Percentiles rank a stretch among this genome's conserved stretches.
These are phyloP conservation scores for Scolopax mira DNA, from an alignment of 2,113 vertebrate genomes.

Conservation along the genomic window DNA sequence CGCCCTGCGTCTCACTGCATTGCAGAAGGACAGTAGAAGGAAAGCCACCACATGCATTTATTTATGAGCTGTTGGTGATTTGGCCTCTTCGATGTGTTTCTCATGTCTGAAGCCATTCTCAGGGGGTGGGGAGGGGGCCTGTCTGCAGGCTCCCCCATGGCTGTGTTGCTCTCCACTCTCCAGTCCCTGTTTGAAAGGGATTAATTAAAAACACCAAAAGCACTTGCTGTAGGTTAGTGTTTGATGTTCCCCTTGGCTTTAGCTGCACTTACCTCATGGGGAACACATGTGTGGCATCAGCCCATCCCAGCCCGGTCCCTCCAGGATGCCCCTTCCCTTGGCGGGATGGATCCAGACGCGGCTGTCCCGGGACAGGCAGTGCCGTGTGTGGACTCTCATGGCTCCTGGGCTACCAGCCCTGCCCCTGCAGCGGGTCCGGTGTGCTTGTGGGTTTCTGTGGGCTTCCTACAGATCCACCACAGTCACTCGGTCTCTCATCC, in stretches of 20 bases:
- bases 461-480: background rate
- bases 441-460: background rate
- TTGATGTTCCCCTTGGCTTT: background rate
- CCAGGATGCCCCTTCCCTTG: accelerated
- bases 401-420: background rate
- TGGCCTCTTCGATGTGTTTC: background rate
- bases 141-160: background rate
- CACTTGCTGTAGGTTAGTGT: background rate
- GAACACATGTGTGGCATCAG: accelerated
- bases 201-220: background rate
- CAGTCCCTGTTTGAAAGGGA: background rate
- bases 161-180: background rate
- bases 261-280: accelerated
- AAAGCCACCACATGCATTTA: background rate
- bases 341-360: accelerated
- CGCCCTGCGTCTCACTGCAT: background rate
- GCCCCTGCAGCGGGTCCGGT: accelerated
- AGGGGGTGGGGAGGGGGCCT: background rate
- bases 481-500: accelerated
- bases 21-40: background rate
- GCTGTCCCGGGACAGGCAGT: accelerated
- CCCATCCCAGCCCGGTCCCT: background rate
- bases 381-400: accelerated
- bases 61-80: background rate
- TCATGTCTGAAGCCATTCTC: background rate